Conservation (phyloP, 1,140 invertebrate genomes). For the Drosophila carrolli region DNA sequence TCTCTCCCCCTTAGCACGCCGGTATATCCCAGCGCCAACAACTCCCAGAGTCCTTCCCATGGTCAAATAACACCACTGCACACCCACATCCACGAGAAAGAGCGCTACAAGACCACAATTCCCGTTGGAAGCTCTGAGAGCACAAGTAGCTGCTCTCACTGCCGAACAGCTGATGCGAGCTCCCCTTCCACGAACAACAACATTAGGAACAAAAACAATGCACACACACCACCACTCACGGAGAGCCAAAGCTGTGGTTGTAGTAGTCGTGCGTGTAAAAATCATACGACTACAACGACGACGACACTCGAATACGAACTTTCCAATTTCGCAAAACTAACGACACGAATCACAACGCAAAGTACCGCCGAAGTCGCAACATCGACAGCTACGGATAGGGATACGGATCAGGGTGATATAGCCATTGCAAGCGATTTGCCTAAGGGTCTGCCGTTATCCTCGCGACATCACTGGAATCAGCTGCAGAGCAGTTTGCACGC, state of each 20-base stretch:
- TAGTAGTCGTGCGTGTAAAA: constrained; percentile 80
- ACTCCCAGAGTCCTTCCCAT: constrained; percentile 77
- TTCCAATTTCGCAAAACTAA: constrained; percentile 83
- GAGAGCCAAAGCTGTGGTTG: constrained; percentile 44
- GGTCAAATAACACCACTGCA: constrained; percentile 71
- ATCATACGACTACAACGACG: constrained; percentile 83
- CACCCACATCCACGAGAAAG: constrained; percentile 39
- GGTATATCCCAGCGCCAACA: constrained; percentile 76
- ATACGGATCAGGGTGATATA: constrained; percentile 18
- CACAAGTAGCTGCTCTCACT: constrained; percentile 53
- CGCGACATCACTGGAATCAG: constrained; percentile 63
- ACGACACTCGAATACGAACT: constrained; percentile 83
- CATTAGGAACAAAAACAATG: constrained; percentile 41
- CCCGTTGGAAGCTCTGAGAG: constrained; percentile 54
- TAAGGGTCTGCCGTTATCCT: constrained; percentile 56
- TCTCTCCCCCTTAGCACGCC: constrained; percentile 59
- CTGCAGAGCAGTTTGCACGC: constrained; percentile 62
- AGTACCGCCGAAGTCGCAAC: constrained; percentile 61
- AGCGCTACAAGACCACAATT: constrained; percentile 75
- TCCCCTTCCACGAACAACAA: constrained; percentile 41
- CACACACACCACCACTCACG: constrained; percentile 37
- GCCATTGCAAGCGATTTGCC: constrained; percentile 24
- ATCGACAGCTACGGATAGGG: constrained; percentile 5
- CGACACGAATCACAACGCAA: constrained; percentile 81
- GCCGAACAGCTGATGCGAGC: constrained; percentile 71